These are phyloP conservation scores for Ectobius pallidus DNA, from an alignment of 2,888 invertebrate species.

Conservation along the genomic window DNA sequence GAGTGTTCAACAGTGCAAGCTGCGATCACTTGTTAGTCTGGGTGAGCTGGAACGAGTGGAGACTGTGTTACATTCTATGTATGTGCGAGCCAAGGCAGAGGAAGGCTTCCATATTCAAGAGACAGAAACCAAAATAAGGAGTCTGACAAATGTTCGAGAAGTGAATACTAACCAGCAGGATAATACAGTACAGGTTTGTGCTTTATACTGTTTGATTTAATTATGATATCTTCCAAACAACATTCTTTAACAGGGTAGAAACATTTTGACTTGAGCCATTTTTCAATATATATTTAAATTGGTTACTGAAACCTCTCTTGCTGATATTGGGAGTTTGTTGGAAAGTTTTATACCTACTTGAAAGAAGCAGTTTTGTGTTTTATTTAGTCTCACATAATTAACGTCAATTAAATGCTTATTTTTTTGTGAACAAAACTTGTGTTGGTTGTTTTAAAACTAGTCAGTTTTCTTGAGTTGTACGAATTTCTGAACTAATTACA, in stretches of 20 bases:
- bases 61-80: conserved; percentile 53
- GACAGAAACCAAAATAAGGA: conserved; percentile 49
- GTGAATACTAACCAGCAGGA: conserved; percentile 31
- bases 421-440: not conserved
- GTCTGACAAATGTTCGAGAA: conserved; percentile 43
- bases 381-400: too few relatives aligned
- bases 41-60: conserved; percentile 59
- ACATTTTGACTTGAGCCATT: not conserved
- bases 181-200: conserved; percentile 20
- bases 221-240: too few relatives aligned
- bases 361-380: too few relatives aligned
- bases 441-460: not conserved
- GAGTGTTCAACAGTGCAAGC: conserved; percentile 57
- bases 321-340: too few relatives aligned
- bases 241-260: not conserved
- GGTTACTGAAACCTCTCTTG: too few relatives aligned
- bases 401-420: too few relatives aligned
- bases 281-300: too few relatives aligned
- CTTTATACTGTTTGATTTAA: too few relatives aligned
- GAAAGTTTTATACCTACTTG: too few relatives aligned
- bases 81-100: conserved; percentile 53
- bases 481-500: too few relatives aligned
- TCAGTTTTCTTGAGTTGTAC: not conserved
- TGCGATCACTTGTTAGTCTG: conserved; percentile 55
- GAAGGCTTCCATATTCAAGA: conserved; percentile 52